Base-by-base conservation (phyloP, 2,888 invertebrate genomes). In the Tenodera sinensis region DNA sequence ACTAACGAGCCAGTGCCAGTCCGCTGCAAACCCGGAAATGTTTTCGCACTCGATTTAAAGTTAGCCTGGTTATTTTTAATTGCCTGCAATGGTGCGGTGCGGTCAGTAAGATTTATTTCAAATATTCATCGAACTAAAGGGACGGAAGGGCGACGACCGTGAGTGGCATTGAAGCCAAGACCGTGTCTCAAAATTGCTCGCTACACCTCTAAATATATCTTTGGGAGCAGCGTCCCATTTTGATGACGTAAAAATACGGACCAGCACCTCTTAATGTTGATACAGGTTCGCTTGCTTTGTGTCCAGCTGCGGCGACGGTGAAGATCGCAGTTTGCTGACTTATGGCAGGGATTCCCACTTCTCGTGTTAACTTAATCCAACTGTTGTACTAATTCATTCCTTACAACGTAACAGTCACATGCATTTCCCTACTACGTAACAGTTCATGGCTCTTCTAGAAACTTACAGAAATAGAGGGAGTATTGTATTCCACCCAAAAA, bases 171-270 rank as follows among this genome's bases (percentile, higher is more conserved):
- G 54, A 71, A 71, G 54, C 54, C 54, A 71, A 71, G 54, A 71
- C 54, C 54, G 25, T 71, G 54, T 71, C 54, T 71, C 20, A 71
- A 71, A 71, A 71, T 71, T 71, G 54, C 54, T 71, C 54, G 54
- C 54, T 71, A 71, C 54, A 71, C 54, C 54, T 71, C 54, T 71
- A 71, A 71, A 71, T 71, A 71, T 71, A 71, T 71, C 54, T 71
- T 86, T 86, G 86, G 81, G 86, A 86, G 86, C 71, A 86, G 54
- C 81, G 86, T 28, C 86, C 81, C 81, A 86, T 86, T 86, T 81
- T 86, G 30, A 86, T 71, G 54, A 71, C 54, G 54, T 71, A 71
- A 71, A 42, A 71, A 71, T 71, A 71, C 54, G 54, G 20, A 71
- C 54, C 54, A 71, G 54, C 54, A 20, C 54, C 54, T 71, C 54